A percentile compares a stretch with the other conserved stretches of the same genome.
Evolutionary conservation across 2,113 vertebrate genomes (phyloP).

Genomic region (Etheostoma spectabile): DNA sequence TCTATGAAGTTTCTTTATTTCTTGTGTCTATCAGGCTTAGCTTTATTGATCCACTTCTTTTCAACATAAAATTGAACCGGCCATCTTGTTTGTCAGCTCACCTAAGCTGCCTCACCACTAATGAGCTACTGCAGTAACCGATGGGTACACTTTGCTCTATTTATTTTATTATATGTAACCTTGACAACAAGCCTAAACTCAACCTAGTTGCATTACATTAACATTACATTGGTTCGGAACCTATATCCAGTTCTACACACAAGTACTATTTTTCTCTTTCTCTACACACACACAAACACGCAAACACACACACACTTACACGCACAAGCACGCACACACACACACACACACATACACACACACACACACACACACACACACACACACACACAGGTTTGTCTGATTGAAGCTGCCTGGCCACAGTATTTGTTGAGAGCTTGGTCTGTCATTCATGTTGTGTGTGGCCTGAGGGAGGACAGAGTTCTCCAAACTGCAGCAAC

Average conservation of each 20-base stretch:
- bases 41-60: slow-evolving; percentile 63
- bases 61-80: slow-evolving; percentile 42
- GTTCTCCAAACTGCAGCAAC: slow-evolving; percentile 26
- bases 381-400: slow-evolving; percentile 22
- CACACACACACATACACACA: slow-evolving; percentile 4
- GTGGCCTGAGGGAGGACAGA: slow-evolving; percentile 36
- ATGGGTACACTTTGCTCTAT: background rate
- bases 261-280: background rate
- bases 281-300: background rate
- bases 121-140: slow-evolving; percentile 49
- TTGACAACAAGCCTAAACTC: slow-evolving; percentile 11
- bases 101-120: slow-evolving; percentile 49
- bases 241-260: background rate
- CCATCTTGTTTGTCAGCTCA: slow-evolving; percentile 42
- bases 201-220: slow-evolving; percentile 13
- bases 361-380: slow-evolving; percentile 11
- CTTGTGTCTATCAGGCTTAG: slow-evolving; percentile 36
- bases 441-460: slow-evolving; percentile 54
- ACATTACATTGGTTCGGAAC: background rate
- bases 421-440: slow-evolving; percentile 44
- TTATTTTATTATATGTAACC: background rate
- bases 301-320: background rate
- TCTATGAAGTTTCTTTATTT: slow-evolving; percentile 27
- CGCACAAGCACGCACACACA: slow-evolving; percentile 9
- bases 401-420: slow-evolving; percentile 23